phyloP scores from a whole-genome alignment of 1,140 invertebrate species.

The Bombyx mandarina region DNA sequence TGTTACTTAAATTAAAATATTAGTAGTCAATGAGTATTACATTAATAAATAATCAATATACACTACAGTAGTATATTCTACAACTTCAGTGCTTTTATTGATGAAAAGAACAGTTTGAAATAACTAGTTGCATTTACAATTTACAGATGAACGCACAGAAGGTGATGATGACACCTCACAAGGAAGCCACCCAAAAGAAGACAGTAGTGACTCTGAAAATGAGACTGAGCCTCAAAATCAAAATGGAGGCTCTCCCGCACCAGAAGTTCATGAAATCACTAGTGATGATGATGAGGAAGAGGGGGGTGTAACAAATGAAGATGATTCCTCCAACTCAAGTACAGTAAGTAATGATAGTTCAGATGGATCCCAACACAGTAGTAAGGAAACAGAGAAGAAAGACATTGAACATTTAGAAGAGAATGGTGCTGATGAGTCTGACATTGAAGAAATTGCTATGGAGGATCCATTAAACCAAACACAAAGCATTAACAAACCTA shows the following conservation, averaged over 20 bases:
- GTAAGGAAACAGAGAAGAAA: slow-evolving; percentile 74
- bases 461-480: slow-evolving; percentile 77
- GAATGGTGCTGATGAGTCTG: slow-evolving; percentile 72
- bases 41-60: too few relatives aligned
- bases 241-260: slow-evolving; percentile 49
- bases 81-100: too few relatives aligned
- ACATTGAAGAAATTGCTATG: slow-evolving; percentile 72
- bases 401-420: slow-evolving; percentile 76
- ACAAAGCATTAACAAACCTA: slow-evolving; percentile 70
- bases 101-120: too few relatives aligned
- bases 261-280: slow-evolving; percentile 62
- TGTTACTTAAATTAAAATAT: too few relatives aligned
- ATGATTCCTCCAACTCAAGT: slow-evolving; percentile 62
- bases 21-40: too few relatives aligned
- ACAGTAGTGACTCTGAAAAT: slow-evolving; percentile 61
- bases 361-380: slow-evolving; percentile 74
- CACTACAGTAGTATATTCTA: too few relatives aligned
- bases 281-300: slow-evolving; percentile 56
- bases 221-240: slow-evolving; percentile 48
- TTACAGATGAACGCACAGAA: slow-evolving; percentile 61
- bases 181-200: slow-evolving; percentile 61
- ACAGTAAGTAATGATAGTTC: slow-evolving; percentile 58
- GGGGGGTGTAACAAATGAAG: slow-evolving; percentile 56
- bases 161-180: slow-evolving; percentile 65
- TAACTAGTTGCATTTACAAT: neutral